phyloP scores from a whole-genome alignment of 2,888 invertebrate genomes.

The Ochropacha duplaris region DNA sequence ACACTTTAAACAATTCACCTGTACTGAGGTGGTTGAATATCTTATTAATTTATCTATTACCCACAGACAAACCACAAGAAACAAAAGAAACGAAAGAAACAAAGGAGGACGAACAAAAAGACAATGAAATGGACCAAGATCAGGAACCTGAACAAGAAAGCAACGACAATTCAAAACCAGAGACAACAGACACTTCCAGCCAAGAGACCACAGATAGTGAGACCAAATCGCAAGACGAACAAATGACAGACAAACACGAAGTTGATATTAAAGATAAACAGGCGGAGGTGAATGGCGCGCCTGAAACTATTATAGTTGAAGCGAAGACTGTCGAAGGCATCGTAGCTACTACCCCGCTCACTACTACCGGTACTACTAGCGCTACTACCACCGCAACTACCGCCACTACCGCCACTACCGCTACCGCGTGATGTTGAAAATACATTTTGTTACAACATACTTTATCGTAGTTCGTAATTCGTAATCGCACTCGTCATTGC shows the following conservation, averaged over 20 bases:
- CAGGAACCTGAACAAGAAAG: conserved; percentile 12
- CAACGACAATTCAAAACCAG: conserved; percentile 42
- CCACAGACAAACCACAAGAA: conserved; percentile 42
- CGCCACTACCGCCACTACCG: too few species aligned
- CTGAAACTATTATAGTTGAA: conserved; percentile 33
- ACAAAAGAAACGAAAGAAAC: conserved; percentile 37
- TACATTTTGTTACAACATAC: conserved; percentile 5
- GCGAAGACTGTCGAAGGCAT: conserved; percentile 41
- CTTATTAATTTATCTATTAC: background rate
- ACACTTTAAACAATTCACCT: too few species aligned
- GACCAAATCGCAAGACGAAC: conserved; percentile 30
- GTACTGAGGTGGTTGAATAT: too few species aligned
- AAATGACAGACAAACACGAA: background rate
- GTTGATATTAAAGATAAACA: conserved; percentile 34
- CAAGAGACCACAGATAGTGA: conserved; percentile 53
- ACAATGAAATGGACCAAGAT: conserved; percentile 12
- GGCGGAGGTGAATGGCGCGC: conserved; percentile 52
- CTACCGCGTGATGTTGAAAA: conserved; percentile 10
- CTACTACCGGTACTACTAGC: too few species aligned
- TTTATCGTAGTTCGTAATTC: background rate
- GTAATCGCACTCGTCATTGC: background rate
- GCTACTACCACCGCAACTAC: too few species aligned
- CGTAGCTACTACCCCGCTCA: conserved; percentile 27
- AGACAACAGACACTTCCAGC: conserved; percentile 63
- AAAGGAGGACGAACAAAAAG: conserved; percentile 25